Percentiles rank a stretch among this genome's conserved stretches.
These are phyloP conservation scores for Melikaiella ostensackeni DNA, from an alignment of 2,888 invertebrate genomes.

Conservation along the genomic window DNA sequence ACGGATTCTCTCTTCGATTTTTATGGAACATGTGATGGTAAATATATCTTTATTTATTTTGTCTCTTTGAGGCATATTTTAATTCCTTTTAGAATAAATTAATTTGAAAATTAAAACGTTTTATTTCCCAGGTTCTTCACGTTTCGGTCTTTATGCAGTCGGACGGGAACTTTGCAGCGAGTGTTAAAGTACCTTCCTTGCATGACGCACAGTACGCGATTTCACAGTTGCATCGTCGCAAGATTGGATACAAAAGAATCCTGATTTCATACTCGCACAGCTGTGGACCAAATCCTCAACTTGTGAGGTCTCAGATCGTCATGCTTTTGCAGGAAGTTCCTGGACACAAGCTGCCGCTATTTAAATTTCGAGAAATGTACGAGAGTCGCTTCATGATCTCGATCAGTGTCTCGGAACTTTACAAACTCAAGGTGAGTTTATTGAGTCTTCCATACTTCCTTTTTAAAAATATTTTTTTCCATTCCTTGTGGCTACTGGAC, in stretches of 20 bases:
- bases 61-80: background rate
- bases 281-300: slow-evolving; percentile 82
- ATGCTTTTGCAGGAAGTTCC: slow-evolving; percentile 88
- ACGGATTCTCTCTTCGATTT: slow-evolving; percentile 81
- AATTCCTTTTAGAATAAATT: background rate
- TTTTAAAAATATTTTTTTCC: background rate
- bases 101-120: too few species aligned
- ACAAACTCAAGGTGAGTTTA: slow-evolving; percentile 80
- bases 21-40: slow-evolving; percentile 84
- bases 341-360: slow-evolving; percentile 85
- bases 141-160: slow-evolving; percentile 82
- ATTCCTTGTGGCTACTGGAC: background rate
- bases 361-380: slow-evolving; percentile 90
- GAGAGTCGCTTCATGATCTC: slow-evolving; percentile 89
- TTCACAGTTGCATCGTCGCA: slow-evolving; percentile 89
- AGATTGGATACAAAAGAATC: slow-evolving; percentile 89
- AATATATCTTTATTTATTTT: slow-evolving; percentile 52
- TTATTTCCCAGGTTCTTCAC: slow-evolving; percentile 78
- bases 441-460: background rate
- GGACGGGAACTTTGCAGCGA: slow-evolving; percentile 85
- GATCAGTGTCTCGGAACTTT: slow-evolving; percentile 85
- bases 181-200: slow-evolving; percentile 84
- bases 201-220: slow-evolving; percentile 87
- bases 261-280: slow-evolving; percentile 86
- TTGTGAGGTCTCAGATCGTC: slow-evolving; percentile 84